phyloP scores from a whole-genome alignment of 2,888 invertebrate genomes.

The Lochmaea capreae region DNA sequence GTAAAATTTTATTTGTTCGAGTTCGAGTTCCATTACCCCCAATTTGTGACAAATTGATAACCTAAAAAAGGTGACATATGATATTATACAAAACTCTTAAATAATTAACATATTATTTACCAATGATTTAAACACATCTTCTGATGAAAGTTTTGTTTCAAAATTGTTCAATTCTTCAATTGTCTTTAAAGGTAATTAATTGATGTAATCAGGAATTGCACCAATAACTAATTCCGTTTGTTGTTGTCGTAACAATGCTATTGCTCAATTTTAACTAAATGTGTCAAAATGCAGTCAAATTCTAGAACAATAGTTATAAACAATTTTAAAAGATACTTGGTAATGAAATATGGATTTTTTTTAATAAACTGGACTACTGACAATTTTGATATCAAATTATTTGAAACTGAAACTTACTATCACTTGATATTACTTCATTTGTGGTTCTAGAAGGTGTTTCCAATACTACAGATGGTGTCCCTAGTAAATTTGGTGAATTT shows the following conservation, averaged over 20 bases:
- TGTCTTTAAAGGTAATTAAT: no score
- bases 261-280: background rate
- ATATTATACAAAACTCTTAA: slow-evolving; percentile 3
- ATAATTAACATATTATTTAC: background rate
- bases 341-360: no score
- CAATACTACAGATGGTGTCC: background rate
- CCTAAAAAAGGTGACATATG: slow-evolving; percentile 2
- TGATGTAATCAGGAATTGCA: no score
- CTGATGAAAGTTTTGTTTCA: background rate
- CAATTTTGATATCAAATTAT: background rate
- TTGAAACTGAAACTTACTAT: background rate
- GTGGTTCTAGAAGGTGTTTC: slow-evolving; percentile 3
- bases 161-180: no score
- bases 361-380: no score
- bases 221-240: slow-evolving; percentile 2
- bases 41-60: slow-evolving; percentile 10
- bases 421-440: no score
- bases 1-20: slow-evolving; percentile 17
- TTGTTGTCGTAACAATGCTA: background rate
- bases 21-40: slow-evolving; percentile 5
- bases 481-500: background rate
- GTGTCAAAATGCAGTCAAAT: background rate
- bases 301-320: no score
- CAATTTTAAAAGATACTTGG: background rate
- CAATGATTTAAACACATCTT: slow-evolving; percentile 1